Base-by-base conservation (phyloP, 2,888 invertebrate species). In the Diadegma fenestrale region DNA sequence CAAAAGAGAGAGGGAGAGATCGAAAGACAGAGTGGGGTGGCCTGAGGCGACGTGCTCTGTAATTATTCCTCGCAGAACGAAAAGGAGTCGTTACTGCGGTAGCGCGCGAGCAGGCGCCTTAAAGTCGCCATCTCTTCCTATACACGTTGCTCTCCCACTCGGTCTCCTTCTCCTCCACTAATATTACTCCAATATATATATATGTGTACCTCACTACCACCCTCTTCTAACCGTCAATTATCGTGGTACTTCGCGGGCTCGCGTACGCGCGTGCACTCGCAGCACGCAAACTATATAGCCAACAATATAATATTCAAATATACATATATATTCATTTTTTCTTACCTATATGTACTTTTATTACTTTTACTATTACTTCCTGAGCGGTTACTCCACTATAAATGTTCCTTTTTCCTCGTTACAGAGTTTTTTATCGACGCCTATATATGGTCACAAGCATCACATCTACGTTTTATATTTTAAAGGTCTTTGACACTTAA, bases 11-110 rank as follows among this genome's bases (percentile, higher is more conserved):
- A 48, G 37, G n/a, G 80, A 61, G 37, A 51, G 41, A 68, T 30
- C 54, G 71, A 33, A n/a, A 61, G 73, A 73, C 61, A 26, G 78
- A 68, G 82, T 48, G 69, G 71, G 73, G 80, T 73, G 83, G 80
- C 86, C 83, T 43, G 80, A 73, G 86, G 87, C 81, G 86, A 86
- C 85, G 86, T 80, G 85, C 87, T 89, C 89, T 90, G 88, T 91
- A 91, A 91, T 91, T 91, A 91, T 87, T 86, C 80, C 82, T 86
- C 81, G 86, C 86, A 85, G 86, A 89, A 89, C 87, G 88, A 90
- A 89, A 90, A 90, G 88, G 83, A 89, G 87, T 90, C 88, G 90
- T 89, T 91, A 89, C 86, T 83, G 82, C 69, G 80, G 85, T 85
- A 85, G 85, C 83, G 79, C 82, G 80, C 80, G 85, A 75, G 71